Evolutionary conservation across 2,797 vertebrate species (phyloP).

Genomic region (Anolis apletophallus): DNA sequence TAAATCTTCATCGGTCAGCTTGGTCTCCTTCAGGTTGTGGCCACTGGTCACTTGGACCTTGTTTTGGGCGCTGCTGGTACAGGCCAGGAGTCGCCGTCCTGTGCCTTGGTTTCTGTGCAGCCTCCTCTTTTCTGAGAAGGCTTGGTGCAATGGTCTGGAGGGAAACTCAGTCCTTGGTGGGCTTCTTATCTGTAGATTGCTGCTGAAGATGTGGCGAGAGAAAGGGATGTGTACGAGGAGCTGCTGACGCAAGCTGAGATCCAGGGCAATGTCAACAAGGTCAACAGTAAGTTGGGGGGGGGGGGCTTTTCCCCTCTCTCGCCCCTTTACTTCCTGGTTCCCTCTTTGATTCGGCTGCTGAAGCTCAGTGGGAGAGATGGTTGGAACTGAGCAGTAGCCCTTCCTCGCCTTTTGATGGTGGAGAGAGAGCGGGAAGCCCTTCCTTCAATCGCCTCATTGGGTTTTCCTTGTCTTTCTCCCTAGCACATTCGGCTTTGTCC

Average conservation of each 20-base stretch:
- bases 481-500: slow-evolving; percentile 79
- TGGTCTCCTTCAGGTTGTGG: not conserved
- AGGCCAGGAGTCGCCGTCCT: no score
- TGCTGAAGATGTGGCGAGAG: slow-evolving; percentile 86
- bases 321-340: not conserved
- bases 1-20: no score
- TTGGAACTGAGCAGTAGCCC: not conserved
- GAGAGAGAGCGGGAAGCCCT: not conserved
- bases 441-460: rapidly evolving
- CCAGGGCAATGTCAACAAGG: slow-evolving; percentile 96
- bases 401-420: no score
- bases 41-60: no score
- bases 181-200: slow-evolving; percentile 76
- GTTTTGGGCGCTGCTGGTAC: no score
- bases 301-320: no score
- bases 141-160: no score
- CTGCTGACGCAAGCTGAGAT: slow-evolving; percentile 98
- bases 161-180: not conserved
- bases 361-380: not conserved
- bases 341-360: not conserved
- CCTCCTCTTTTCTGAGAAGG: no score
- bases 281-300: slow-evolving; percentile 89
- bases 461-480: slow-evolving; percentile 36
- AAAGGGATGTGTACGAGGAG: slow-evolving; percentile 95
- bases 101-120: no score